Conservation (phyloP, 2,113 vertebrate genomes). For the Periophthalmus modestus region DNA sequence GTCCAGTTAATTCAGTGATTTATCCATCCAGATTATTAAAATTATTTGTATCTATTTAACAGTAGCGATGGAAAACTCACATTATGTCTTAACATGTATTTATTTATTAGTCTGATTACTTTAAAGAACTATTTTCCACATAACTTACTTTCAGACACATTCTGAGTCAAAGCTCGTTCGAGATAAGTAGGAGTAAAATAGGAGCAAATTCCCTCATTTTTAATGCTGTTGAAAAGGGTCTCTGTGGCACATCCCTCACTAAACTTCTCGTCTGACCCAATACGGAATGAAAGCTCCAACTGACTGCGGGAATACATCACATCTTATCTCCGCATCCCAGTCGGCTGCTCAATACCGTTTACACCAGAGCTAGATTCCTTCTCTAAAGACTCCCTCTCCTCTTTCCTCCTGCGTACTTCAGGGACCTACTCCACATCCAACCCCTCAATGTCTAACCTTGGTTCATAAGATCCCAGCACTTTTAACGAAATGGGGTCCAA, state of each 20-base stretch:
- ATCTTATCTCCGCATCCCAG: slow-evolving; percentile 87
- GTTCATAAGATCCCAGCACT: slow-evolving; percentile 96
- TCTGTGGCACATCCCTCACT: slow-evolving; percentile 66
- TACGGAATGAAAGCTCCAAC: slow-evolving; percentile 87
- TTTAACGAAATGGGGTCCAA: slow-evolving; percentile 97
- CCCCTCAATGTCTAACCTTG: slow-evolving; percentile 93
- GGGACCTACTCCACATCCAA: slow-evolving; percentile 96
- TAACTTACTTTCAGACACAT: slow-evolving; percentile 47
- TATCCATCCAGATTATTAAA: background rate
- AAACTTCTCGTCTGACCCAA: slow-evolving; percentile 78
- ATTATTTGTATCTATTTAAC: background rate
- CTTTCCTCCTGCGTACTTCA: slow-evolving; percentile 79
- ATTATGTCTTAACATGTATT: slow-evolving; percentile 56
- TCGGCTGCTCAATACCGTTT: slow-evolving; percentile 81
- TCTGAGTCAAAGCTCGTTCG: slow-evolving; percentile 34
- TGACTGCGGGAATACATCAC: slow-evolving; percentile 84
- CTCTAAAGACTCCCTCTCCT: slow-evolving; percentile 73
- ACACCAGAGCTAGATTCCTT: slow-evolving; percentile 78
- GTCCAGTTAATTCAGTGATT: background rate
- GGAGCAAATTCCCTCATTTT: slow-evolving; percentile 63
- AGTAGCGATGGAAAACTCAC: background rate
- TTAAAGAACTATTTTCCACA: slow-evolving; percentile 61
- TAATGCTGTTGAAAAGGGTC: slow-evolving; percentile 68
- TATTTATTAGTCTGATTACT: slow-evolving; percentile 63
- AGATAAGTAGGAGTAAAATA: slow-evolving; percentile 67